A percentile compares a stretch with the other conserved stretches of the same genome.
phyloP scores from a whole-genome alignment of 2,888 invertebrate genomes.

The Aphidoletes aphidimyza region DNA sequence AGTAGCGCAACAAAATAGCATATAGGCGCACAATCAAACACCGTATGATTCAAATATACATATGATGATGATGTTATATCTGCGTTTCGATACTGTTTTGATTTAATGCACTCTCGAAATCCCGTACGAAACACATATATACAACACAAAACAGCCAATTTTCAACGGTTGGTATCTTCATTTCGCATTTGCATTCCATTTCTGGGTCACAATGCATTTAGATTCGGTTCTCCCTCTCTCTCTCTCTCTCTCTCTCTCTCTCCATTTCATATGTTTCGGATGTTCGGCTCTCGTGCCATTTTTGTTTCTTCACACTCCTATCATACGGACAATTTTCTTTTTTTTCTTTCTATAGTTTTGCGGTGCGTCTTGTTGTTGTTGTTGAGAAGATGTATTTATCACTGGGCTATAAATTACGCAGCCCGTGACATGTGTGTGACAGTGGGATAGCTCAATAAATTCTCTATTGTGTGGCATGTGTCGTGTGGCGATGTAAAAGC shows the following conservation, averaged over 20 bases:
- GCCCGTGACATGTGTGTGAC: not conserved
- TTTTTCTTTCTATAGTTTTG: no score
- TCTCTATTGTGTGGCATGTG: not conserved
- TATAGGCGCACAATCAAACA: not conserved
- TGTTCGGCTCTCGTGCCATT: not conserved
- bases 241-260: not conserved
- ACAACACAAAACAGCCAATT: no score
- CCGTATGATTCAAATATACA: not conserved
- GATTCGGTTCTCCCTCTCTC: no score
- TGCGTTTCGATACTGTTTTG: not conserved
- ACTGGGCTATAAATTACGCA: not conserved
- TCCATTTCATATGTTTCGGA: not conserved
- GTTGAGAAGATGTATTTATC: not conserved
- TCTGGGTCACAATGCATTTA: no score
- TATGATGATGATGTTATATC: no score
- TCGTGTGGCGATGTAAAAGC: no score
- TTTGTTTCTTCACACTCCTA: not conserved
- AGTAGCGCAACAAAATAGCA: not conserved
- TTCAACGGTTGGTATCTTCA: no score
- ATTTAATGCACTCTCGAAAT: no score
- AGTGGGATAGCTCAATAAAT: not conserved
- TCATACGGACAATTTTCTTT: not conserved
- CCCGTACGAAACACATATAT: no score
- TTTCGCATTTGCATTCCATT: no score
- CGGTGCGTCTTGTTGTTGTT: not conserved